Conservation (phyloP, 2,797 vertebrate species). For the Lophotriccus pileatus region DNA sequence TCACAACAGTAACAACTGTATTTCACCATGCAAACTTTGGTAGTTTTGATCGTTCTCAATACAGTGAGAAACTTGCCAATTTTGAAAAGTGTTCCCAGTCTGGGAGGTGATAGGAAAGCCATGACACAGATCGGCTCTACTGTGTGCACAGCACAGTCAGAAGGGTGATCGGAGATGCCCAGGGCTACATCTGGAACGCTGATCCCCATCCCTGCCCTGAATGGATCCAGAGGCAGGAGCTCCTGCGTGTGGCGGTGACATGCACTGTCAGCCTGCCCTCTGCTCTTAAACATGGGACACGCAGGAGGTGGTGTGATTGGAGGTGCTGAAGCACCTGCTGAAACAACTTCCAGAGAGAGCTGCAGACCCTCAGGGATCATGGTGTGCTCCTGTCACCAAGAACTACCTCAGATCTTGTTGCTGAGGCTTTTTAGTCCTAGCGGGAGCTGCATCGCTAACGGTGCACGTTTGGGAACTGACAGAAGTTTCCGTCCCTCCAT, state of each 20-base stretch:
- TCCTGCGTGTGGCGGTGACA: accelerated
- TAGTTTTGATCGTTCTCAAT: background rate
- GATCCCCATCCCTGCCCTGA: background rate
- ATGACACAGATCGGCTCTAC: accelerated
- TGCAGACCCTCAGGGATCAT: background rate
- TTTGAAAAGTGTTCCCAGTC: accelerated
- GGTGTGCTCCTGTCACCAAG: background rate
- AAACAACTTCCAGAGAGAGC: background rate
- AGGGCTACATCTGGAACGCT: accelerated
- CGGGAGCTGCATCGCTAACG: accelerated
- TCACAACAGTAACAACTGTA: background rate
- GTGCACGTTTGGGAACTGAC: accelerated
- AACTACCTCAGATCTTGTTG: background rate
- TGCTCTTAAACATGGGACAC: background rate
- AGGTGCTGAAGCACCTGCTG: background rate
- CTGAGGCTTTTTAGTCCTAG: background rate
- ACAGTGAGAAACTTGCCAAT: background rate
- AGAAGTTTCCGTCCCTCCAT: background rate
- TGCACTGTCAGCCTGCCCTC: background rate
- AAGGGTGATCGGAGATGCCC: accelerated
- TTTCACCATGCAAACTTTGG: background rate
- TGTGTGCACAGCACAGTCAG: background rate
- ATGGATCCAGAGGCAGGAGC: background rate
- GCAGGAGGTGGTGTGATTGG: accelerated
- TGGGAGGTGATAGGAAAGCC: background rate